phyloP scores from a whole-genome alignment of 2,797 vertebrate species.

The Helostoma temminkii region DNA sequence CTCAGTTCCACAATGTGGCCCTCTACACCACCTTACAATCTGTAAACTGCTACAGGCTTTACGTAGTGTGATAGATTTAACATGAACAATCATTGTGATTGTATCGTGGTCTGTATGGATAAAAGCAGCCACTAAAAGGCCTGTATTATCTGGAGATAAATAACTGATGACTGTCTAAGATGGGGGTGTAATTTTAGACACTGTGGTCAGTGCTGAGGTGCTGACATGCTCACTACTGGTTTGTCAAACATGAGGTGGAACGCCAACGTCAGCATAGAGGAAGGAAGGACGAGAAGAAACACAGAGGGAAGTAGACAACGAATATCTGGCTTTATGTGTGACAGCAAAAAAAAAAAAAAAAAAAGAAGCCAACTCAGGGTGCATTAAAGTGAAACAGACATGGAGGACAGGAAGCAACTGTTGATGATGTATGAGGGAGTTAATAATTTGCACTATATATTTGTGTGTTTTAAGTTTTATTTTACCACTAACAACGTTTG shows the following conservation, averaged over 20 bases:
- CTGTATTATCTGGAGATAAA: neutral
- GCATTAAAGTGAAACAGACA: neutral
- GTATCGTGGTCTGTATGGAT: neutral
- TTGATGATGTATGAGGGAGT: too few species aligned
- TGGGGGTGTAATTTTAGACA: neutral
- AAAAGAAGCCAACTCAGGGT: too few species aligned
- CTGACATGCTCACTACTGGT: conserved; percentile 14
- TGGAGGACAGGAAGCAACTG: too few species aligned
- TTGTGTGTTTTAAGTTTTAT: too few species aligned
- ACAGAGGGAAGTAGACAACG: conserved; percentile 47
- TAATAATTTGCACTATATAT: too few species aligned
- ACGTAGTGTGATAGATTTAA: too few species aligned
- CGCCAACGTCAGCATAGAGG: conserved; percentile 77
- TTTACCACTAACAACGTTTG: too few species aligned
- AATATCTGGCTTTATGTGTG: conserved; percentile 11
- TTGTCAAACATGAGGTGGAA: conserved; percentile 42
- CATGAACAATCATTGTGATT: too few species aligned
- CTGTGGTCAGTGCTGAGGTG: neutral
- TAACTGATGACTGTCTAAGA: neutral
- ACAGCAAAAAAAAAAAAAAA: too few species aligned
- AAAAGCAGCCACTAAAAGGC: neutral
- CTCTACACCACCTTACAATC: too few species aligned
- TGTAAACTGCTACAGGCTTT: too few species aligned
- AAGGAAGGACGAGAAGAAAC: conserved; percentile 73
- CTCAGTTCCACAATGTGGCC: neutral